phyloP scores from a whole-genome alignment of 53 echinoderm and acorn worm species.

The Echinarachnius parma region DNA sequence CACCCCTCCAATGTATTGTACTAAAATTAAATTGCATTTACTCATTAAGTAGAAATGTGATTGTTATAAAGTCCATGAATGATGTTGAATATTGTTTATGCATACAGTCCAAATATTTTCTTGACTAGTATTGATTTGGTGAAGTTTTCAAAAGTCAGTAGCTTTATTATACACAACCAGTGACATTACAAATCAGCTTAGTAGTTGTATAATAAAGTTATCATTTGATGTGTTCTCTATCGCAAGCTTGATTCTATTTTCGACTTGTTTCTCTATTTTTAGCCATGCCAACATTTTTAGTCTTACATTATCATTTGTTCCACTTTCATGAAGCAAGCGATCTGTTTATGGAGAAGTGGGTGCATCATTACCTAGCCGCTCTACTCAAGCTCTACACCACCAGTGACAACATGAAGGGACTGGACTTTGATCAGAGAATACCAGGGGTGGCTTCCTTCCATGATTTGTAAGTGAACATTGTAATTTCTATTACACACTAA shows the following conservation, averaged over 20 bases:
- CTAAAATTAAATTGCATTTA: no score
- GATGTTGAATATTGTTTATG: no score
- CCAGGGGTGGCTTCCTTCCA: slow-evolving; percentile 87
- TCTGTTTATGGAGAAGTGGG: slow-evolving; percentile 76
- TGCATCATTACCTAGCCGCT: slow-evolving; percentile 59
- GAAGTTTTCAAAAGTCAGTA: no score
- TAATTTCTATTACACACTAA: no score
- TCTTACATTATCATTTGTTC: slow-evolving; percentile 14
- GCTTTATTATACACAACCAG: no score
- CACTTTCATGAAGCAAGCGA: slow-evolving; percentile 62
- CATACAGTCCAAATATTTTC: no score
- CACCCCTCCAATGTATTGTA: no score
- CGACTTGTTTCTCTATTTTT: slow-evolving; percentile 9
- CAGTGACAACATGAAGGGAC: slow-evolving; percentile 48
- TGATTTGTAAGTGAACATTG: slow-evolving; percentile 94
- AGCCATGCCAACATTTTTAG: background rate
- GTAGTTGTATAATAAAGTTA: no score
- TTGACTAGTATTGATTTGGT: no score
- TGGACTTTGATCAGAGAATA: slow-evolving; percentile 78
- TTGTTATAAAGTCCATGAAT: no score
- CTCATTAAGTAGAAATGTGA: no score
- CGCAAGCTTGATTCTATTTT: background rate
- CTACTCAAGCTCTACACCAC: slow-evolving; percentile 75
- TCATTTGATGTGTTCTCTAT: background rate
- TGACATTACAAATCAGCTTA: no score